Base-by-base conservation (phyloP, 2,888 invertebrate genomes). In the Chrysodeixis includens region DNA sequence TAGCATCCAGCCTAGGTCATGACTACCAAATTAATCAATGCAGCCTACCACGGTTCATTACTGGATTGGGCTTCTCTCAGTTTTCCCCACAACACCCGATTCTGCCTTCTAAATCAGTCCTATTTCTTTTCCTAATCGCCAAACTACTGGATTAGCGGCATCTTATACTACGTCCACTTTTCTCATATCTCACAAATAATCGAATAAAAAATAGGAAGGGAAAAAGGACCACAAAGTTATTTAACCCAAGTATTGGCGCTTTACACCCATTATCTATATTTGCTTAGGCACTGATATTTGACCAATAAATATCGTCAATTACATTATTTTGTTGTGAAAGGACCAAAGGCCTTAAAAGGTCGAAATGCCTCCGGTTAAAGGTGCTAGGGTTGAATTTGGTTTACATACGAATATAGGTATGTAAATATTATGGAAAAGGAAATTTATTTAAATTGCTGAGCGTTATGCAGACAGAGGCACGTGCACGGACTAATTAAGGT, bases 261-360 rank as follows among this genome's bases (percentile, higher is more conserved):
- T 30, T 30, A 30, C 20, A 30, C 58, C 44, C 22, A 58, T 49
- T 62, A 72, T 56, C 52, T 56, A 61, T 69, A 66, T 80, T 80
- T 72, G 22, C 51, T 77, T 69, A 73, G 80, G 77, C 22, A 51
- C 58, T 54, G 57, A 49, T 74, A 67, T 69, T 76, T 68, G 69
- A 22, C 62, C 67, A 40, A 66, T 69, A 77, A 69, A 77, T 66
- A 56, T 64, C 26, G 56, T 44, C 59, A 73, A 80, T 78, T 73
- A 64, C 62, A 66, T 73, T 73, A 78, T 66, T 60, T 63, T 77
- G 74, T 80, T 70, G 44, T 64, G 62, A 73, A 30, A 69, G 73
- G 66, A 61, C 61, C 51, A 16, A 40, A 40, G 62, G 64, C 26
- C 64, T 1, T 49, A 56, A 49, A 12, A 49, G 65, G 65, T 53